A percentile compares a stretch with the other conserved stretches of the same genome.
Conservation (phyloP, 2,113 vertebrate genomes). For the Leucosticte australis region DNA sequence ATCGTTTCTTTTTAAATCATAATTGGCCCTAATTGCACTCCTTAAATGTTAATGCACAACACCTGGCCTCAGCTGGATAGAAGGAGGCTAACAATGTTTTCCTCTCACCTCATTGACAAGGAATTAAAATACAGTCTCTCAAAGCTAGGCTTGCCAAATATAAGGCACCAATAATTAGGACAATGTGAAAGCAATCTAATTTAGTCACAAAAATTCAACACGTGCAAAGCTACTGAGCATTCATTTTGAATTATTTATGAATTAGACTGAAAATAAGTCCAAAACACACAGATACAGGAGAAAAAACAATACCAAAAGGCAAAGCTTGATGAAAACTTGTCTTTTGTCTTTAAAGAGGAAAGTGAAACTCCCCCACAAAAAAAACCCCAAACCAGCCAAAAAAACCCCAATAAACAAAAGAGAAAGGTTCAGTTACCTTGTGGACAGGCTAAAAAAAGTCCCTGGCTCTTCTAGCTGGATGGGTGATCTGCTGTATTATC, state of each 20-base stretch:
- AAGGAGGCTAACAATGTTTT: slow-evolving; percentile 63
- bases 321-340: not conserved
- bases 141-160: slow-evolving; percentile 53
- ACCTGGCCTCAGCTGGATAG: slow-evolving; percentile 75
- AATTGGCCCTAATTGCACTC: slow-evolving; percentile 70
- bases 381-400: not conserved
- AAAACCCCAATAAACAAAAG: not conserved
- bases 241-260: not conserved
- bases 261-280: not conserved
- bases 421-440: not conserved
- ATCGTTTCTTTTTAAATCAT: slow-evolving; percentile 51
- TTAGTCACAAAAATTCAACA: slow-evolving; percentile 39
- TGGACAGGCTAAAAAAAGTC: not conserved
- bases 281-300: not conserved
- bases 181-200: slow-evolving; percentile 49
- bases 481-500: not conserved
- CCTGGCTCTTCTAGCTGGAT: not conserved
- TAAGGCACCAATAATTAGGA: slow-evolving; percentile 54
- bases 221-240: slow-evolving; percentile 6
- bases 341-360: not conserved
- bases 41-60: slow-evolving; percentile 73
- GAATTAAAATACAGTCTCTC: slow-evolving; percentile 46
- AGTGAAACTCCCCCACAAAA: accelerated
- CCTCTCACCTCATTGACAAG: slow-evolving; percentile 57
- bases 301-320: not conserved